Percentiles rank a stretch among this genome's conserved stretches.
Conservation (phyloP, 2,888 invertebrate genomes). For the Clunio marinus region DNA sequence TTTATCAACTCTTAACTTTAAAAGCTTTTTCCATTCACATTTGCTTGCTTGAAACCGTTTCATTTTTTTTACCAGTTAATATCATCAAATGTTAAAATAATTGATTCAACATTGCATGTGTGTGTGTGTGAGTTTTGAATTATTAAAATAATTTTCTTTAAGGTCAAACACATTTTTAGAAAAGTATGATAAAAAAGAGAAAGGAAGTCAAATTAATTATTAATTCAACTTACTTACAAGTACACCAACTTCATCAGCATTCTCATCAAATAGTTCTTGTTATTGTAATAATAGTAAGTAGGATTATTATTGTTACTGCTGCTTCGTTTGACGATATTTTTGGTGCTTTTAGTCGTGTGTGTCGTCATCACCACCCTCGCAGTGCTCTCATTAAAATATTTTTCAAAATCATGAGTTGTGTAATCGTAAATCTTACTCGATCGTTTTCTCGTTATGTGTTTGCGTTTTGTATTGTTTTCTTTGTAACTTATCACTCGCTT, state of each 20-base stretch:
- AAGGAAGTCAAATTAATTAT: not conserved
- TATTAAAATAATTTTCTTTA: too few relatives aligned
- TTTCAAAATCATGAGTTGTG: not conserved
- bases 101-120: not conserved
- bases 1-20: not conserved
- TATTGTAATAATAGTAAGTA: constrained; percentile 25
- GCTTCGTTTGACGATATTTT: not conserved
- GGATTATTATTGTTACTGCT: not conserved
- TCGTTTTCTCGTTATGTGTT: not conserved
- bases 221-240: not conserved
- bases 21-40: not conserved
- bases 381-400: not conserved
- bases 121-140: too few relatives aligned
- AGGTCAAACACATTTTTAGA: not conserved
- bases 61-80: not conserved
- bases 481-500: not conserved
- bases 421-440: not conserved
- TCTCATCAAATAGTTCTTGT: constrained; percentile 36
- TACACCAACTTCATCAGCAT: constrained; percentile 34
- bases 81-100: not conserved
- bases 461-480: not conserved
- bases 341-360: not conserved
- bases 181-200: not conserved
- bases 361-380: not conserved
- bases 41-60: not conserved